Conservation (phyloP, 2,888 invertebrate genomes). For the Stenolophus ochropezus region DNA sequence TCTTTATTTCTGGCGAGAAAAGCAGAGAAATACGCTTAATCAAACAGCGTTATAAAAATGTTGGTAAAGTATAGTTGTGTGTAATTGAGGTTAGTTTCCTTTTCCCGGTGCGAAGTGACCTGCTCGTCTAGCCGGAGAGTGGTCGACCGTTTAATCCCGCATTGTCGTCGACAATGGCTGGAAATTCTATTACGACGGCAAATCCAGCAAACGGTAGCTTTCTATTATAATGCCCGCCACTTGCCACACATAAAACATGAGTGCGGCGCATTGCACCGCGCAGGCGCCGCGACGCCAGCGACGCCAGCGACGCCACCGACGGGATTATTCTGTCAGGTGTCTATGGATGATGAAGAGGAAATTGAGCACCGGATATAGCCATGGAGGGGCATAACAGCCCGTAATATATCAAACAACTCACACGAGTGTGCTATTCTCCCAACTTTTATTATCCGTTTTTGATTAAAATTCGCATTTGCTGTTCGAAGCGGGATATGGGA, state of each 20-base stretch:
- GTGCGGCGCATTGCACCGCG: background rate
- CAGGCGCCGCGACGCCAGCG: background rate
- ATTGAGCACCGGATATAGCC: slow-evolving; percentile 42
- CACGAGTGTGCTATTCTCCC: background rate
- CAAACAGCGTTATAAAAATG: background rate
- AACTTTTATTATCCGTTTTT: slow-evolving; percentile 41
- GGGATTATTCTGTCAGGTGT: slow-evolving; percentile 52
- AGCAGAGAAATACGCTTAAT: background rate
- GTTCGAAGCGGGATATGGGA: background rate
- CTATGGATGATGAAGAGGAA: slow-evolving; percentile 51
- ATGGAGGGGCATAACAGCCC: slow-evolving; percentile 8
- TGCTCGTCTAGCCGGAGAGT: slow-evolving; percentile 14
- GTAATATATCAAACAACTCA: slow-evolving; percentile 42
- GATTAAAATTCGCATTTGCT: slow-evolving; percentile 36
- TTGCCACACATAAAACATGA: slow-evolving; percentile 44
- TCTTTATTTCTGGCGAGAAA: background rate
- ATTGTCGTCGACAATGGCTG: slow-evolving; percentile 48
- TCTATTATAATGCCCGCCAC: slow-evolving; percentile 40
- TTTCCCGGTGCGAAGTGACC: slow-evolving; percentile 27
- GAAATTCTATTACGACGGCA: slow-evolving; percentile 51
- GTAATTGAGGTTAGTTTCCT: slow-evolving; percentile 42
- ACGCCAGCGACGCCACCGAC: background rate
- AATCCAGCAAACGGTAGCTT: slow-evolving; percentile 41
- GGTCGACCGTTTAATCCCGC: slow-evolving; percentile 45
- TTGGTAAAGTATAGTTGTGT: background rate